Percentiles rank a stretch among this genome's conserved stretches.
Conservation (phyloP, 2,113 vertebrate species). For the Cathartes aura region DNA sequence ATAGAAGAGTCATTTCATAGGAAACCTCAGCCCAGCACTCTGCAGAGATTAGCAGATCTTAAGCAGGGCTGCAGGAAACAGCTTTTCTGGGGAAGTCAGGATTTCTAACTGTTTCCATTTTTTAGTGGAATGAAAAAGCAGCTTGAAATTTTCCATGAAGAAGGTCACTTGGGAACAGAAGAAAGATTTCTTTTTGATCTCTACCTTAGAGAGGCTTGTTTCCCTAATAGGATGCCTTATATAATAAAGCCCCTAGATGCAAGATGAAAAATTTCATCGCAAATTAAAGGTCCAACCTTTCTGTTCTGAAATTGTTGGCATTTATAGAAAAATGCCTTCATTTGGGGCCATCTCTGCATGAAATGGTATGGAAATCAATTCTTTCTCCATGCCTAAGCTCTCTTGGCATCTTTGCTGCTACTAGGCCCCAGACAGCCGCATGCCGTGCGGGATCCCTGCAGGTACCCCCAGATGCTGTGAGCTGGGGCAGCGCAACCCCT, state of each 20-base stretch:
- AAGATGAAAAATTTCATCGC: neutral
- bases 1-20: neutral
- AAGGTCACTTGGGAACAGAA: neutral
- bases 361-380: neutral
- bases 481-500: neutral
- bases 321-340: neutral
- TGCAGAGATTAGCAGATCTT: conserved; percentile 21
- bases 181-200: conserved; percentile 20
- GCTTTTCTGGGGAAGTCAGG: conserved; percentile 41
- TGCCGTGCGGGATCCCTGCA: neutral
- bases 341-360: neutral
- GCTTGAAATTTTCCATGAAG: neutral
- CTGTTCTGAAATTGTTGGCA: neutral
- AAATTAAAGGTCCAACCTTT: neutral
- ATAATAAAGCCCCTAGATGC: neutral
- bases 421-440: fast-evolving
- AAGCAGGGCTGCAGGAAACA: conserved; percentile 24
- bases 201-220: neutral
- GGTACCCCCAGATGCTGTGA: neutral
- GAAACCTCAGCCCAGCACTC: neutral
- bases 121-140: conserved; percentile 8
- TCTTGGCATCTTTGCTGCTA: neutral
- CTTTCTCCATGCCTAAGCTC: neutral
- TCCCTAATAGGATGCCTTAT: neutral
- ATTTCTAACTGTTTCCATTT: conserved; percentile 44